Evolutionary conservation across 2,888 invertebrate genomes (phyloP), one percentile per base, ranked within the genome.

Genomic region (Zaprionus obscuricornis): DNA sequence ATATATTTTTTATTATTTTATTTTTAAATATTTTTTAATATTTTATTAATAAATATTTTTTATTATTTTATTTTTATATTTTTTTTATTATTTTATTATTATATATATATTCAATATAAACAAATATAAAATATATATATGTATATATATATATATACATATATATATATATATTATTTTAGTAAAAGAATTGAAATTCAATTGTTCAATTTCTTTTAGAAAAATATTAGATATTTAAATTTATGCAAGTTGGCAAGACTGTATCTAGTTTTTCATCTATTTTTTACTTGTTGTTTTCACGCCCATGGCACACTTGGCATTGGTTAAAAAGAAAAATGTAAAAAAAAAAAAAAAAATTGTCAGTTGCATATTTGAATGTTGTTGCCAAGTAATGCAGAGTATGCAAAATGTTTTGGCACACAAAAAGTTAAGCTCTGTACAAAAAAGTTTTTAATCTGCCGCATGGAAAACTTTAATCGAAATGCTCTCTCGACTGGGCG

Each of bases 361-460:
- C 40, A 57, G 26, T 22, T 68, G 72, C 72, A 72, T 66, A 22
- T 51, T 33, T 34, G 39, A 57, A 33, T 17, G 20, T 31, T 63
- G 46, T 43, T 63, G 83, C 66, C 79, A 75, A 78, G 55, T 63
- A 70, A 56, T 57, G 63, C 54, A 45, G 50, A 45, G 58, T 43
- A 74, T 78, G 59, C 68, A 63, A 64, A 68, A 63, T 54, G 46
- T 67, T 52, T 59, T 50, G 51, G 40, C 69, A 49, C 50, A 58
- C 56, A 62, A 47, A 64, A 65, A 83, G 83, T 73, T 73, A 16
- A 54, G 39, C 49, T 18, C 11, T 56, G 54, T 50, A 52, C 45
- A n/a, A n/a, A n/a, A 72, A 81, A 81, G 84, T 85, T 85, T 85
- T 85, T 81, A 81, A 85, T 81, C 81, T 79, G 81, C 67, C 67